These are phyloP conservation scores for Leptopterna dolabrata DNA, from an alignment of 2,888 invertebrate species.

Conservation along the genomic window DNA sequence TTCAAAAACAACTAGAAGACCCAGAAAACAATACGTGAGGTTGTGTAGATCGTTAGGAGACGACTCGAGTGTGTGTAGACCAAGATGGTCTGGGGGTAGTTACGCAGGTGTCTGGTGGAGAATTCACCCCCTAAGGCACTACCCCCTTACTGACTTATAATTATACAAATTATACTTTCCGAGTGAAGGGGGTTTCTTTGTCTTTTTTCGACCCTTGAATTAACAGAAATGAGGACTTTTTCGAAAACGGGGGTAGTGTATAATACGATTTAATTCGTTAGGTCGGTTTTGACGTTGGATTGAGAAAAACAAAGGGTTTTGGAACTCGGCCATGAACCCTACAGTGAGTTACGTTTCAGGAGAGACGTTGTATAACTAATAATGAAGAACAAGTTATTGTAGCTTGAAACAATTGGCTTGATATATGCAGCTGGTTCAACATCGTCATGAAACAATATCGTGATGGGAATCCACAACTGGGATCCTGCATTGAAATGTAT, in stretches of 20 bases:
- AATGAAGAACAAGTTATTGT: not conserved
- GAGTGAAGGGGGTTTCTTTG: not conserved
- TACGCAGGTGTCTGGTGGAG: constrained; percentile 17
- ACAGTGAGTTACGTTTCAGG: not conserved
- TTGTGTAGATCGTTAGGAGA: constrained; percentile 3
- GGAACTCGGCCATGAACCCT: not conserved
- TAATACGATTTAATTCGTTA: constrained; percentile 9
- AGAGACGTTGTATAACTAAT: not conserved
- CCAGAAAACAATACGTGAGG: not conserved
- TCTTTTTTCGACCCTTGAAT: constrained; percentile 29
- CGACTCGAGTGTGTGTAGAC: not conserved
- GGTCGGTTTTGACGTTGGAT: constrained; percentile 1
- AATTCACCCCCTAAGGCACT: constrained; percentile 6
- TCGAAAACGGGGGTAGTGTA: constrained; percentile 4
- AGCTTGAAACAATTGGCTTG: not conserved
- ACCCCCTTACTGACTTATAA: constrained; percentile 23
- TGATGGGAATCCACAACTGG: too few species aligned
- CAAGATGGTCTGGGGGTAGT: constrained; percentile 15
- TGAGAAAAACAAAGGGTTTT: not conserved
- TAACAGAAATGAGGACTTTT: constrained; percentile 12
- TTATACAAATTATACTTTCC: constrained; percentile 46
- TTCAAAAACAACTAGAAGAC: not conserved
- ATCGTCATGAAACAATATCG: too few species aligned
- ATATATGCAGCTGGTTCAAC: not conserved
- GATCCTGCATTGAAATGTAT: too few species aligned